These are phyloP conservation scores for Anoura caudifer DNA, from an alignment of 2,113 vertebrate genomes.

Conservation along the genomic window DNA sequence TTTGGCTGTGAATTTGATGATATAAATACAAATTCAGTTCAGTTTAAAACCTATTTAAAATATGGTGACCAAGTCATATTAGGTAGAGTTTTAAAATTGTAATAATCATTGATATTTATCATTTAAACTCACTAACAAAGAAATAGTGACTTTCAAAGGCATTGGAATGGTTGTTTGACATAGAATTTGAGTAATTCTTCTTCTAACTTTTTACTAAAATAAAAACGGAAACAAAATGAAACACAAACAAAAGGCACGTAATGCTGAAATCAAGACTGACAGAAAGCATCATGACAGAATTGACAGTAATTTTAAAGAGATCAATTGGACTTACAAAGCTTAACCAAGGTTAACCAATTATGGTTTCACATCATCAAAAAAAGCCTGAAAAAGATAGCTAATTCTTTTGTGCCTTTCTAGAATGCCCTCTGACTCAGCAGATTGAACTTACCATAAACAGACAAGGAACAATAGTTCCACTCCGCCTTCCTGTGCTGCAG, in stretches of 20 bases:
- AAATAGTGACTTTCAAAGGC: not conserved
- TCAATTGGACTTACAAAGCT: not conserved
- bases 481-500: rapidly evolving
- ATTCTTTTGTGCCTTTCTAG: not conserved
- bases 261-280: not conserved
- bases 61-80: not conserved
- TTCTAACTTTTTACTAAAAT: not conserved
- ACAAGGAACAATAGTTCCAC: too few species aligned
- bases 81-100: not conserved
- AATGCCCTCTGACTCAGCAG: not conserved
- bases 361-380: not conserved
- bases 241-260: not conserved
- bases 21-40: not conserved
- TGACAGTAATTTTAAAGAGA: not conserved
- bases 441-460: not conserved
- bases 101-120: not conserved
- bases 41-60: not conserved
- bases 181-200: not conserved
- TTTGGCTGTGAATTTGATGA: not conserved
- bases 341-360: not conserved
- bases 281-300: not conserved
- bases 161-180: not conserved
- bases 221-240: not conserved
- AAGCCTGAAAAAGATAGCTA: not conserved
- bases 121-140: not conserved